Base-by-base conservation (phyloP, 92 coral and sea anemone species). In the Epizoanthus illoricatus region DNA sequence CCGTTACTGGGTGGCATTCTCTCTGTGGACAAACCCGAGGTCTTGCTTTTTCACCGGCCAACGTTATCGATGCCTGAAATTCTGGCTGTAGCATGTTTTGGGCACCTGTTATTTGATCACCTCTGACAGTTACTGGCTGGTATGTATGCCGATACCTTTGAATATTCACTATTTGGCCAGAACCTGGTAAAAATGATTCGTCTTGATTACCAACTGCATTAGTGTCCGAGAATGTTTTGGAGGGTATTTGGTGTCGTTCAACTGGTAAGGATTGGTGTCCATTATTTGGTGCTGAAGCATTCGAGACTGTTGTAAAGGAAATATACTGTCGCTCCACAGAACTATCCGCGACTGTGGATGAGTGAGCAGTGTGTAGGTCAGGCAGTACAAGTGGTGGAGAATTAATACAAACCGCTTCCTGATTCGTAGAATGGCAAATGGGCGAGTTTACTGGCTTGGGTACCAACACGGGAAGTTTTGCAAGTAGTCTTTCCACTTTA, bases 391-490 rank as follows among this genome's bases (percentile, higher is more conserved):
- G 15, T 52, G 56, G 10, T 2, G 56, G 56, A 52, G 56, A 11
- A 52, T 52, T 52, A 9, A 52, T 13, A 52, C 56, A 52, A 7
- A 52, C 12, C 3, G 15, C 11, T 52, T 52, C 56, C 56, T 10
- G 56, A 52, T 52, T 52, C 56, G 1, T 52, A 52, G 56, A 52
- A 52, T 7, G 3, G 56, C 10, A 52, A 52, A 42, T 36, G 66
- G 39, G 33, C 58, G 69, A 57, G 5, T 18, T 33, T 5, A 19
- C 49, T 78, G 82, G 82, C 47, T 78, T 78, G 6, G 82, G 82
- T 23, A 78, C 58, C 56, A 78, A 16, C 17, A 78, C 43, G 13
- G 82, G 82, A 78, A 78, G 82, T 63, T 16, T 64, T 78, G 82
- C 71, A 63, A 78, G 82, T 62, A 78, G 41, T 13, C 28, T 78